Evolutionary conservation across 2,113 vertebrate species (phyloP), one percentile per base, ranked within the genome.

Genomic region (Percopsis transmontana): DNA sequence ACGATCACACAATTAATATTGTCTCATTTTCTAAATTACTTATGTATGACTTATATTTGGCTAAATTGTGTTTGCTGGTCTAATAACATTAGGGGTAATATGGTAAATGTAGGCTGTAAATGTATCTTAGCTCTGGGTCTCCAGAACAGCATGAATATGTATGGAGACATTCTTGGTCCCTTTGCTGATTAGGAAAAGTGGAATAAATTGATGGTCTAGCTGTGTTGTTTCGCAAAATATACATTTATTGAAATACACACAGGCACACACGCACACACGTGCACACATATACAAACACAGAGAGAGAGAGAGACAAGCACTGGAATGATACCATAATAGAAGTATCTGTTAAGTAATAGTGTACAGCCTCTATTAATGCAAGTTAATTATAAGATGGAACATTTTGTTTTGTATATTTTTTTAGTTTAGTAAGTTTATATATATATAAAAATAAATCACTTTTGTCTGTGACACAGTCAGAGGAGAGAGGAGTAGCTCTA

Each of bases 31-130:
- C 75, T 74, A 75, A 83, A 85, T 85, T 72, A 83, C 76, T 82
- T 80, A 81, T 83, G 76, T 81, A 79, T 83, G 86, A 87, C 80
- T 89, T 76, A 73, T 85, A 84, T 90, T 86, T 85, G 33, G n/a
- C 60, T 62, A 83, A 80, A 89, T 83, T 85, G 77, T 83, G 78
- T 87, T 84, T 85, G 76, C 77, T 54, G 54, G 76, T 84, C 76
- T 88, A 88, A 88, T 88, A 88, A 81, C 79, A 84, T 86, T 81
- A 87, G 77, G 70, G 59, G 47, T 83, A 85, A 86, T 84, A 85
- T 80, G 77, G 71, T 89, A 81, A 86, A 87, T 87, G 87, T 77
- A 48, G 55, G 71, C 71, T 76, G 76, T 72, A 84, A 82, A 80
- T 81, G 78, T 82, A 80, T 68, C 55, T 19, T 79, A 80, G 79